A percentile compares a stretch with the other conserved stretches of the same genome.
Evolutionary conservation across 1,140 invertebrate species (phyloP).

Genomic region (Aphelinus atriplicis): DNA sequence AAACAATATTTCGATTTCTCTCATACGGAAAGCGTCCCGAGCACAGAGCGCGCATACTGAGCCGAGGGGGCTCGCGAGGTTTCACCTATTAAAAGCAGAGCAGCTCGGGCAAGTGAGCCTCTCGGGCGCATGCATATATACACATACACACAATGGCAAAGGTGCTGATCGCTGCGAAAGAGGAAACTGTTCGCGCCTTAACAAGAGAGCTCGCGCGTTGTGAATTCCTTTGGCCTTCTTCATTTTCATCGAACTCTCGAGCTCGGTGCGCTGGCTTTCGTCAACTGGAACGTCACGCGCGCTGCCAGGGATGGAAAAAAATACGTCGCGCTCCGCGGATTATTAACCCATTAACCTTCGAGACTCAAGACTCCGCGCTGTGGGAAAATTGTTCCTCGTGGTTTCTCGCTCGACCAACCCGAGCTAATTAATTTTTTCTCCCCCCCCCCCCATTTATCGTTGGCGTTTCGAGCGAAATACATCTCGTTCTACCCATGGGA

Average conservation of each 20-base stretch:
- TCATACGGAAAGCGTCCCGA: background rate
- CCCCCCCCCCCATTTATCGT: no score
- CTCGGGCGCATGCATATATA: no score
- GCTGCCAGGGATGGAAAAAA: no score
- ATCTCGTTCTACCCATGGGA: no score
- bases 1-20: constrained; percentile 10
- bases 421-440: no score
- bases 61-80: background rate
- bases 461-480: no score
- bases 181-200: constrained; percentile 20
- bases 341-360: constrained; percentile 6
- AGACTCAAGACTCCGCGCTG: no score
- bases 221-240: constrained; percentile 17
- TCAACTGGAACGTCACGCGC: background rate
- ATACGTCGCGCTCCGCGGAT: background rate
- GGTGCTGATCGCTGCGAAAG: constrained; percentile 33
- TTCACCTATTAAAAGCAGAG: background rate
- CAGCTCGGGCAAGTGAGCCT: no score
- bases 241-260: background rate
- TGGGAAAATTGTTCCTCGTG: no score
- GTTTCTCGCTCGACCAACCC: no score
- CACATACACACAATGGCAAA: background rate
- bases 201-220: constrained; percentile 6
- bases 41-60: background rate
- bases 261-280: background rate